Conservation (phyloP, 2,113 vertebrate genomes). For the Etia nguti region DNA sequence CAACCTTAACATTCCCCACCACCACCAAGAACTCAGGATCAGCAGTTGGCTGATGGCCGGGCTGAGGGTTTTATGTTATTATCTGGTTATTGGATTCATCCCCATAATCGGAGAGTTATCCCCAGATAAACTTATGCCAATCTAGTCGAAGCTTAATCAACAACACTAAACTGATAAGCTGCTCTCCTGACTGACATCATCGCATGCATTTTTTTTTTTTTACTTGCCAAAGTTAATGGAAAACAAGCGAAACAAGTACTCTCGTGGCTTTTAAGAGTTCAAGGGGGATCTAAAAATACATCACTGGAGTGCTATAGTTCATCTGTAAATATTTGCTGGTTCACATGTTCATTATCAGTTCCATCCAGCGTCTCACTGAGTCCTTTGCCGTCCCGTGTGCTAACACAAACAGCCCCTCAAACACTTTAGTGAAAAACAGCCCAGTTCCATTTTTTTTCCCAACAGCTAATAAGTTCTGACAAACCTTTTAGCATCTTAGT, state of each 20-base stretch:
- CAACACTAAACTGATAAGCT: neutral
- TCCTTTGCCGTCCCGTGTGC: neutral
- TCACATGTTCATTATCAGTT: neutral
- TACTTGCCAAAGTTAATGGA: constrained; percentile 9
- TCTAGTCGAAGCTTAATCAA: constrained; percentile 21
- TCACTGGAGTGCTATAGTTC: constrained; percentile 13
- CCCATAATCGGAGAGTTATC: constrained; percentile 10
- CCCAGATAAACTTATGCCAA: neutral
- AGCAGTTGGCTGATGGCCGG: constrained; percentile 14
- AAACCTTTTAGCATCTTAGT: neutral
- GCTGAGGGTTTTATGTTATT: constrained; percentile 14
- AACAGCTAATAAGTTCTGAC: neutral
- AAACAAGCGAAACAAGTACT: constrained; percentile 22
- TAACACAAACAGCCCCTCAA: neutral
- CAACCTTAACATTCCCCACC: neutral
- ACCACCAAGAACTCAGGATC: constrained; percentile 9
- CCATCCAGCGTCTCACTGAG: neutral
- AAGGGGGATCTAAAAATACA: constrained; percentile 28
- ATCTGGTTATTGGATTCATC: constrained; percentile 29
- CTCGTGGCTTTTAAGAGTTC: constrained; percentile 30
- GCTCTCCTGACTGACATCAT: constrained; percentile 28
- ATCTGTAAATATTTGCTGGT: constrained; percentile 24
- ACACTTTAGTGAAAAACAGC: neutral
- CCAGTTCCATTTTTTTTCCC: neutral
- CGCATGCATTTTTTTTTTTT: neutral